Conservation (phyloP, 2,113 vertebrate genomes). For the Galemys pyrenaicus region DNA sequence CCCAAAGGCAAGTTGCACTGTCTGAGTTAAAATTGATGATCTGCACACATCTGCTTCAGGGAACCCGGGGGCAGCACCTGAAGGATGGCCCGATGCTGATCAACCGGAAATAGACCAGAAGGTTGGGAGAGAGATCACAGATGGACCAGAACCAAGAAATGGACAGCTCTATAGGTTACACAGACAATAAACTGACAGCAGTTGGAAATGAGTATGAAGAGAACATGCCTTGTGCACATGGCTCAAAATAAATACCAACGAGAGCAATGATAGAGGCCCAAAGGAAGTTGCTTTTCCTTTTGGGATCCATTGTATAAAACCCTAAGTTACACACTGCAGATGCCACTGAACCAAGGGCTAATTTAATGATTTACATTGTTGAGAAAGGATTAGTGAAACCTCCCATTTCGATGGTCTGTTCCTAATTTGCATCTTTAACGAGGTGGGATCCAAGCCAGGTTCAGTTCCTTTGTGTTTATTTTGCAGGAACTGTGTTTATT, state of each 20-base stretch:
- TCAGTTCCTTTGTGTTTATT: slow-evolving; percentile 87
- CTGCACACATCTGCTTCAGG: slow-evolving; percentile 62
- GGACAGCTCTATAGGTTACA: neutral
- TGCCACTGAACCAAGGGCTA: slow-evolving; percentile 74
- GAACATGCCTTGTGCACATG: neutral
- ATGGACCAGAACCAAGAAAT: neutral
- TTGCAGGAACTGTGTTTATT: slow-evolving; percentile 85
- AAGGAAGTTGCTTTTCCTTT: slow-evolving; percentile 43
- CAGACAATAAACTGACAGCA: neutral
- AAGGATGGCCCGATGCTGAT: slow-evolving; percentile 35
- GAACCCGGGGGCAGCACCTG: slow-evolving; percentile 51
- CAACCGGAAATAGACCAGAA: slow-evolving; percentile 44
- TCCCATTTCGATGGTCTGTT: slow-evolving; percentile 72
- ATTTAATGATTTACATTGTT: slow-evolving; percentile 78
- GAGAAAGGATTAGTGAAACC: slow-evolving; percentile 82
- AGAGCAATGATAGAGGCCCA: neutral
- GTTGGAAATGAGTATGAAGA: neutral
- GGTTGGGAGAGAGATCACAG: neutral
- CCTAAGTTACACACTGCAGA: slow-evolving; percentile 23
- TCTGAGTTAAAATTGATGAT: slow-evolving; percentile 52
- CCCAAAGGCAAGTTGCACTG: slow-evolving; percentile 33
- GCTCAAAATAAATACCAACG: slow-evolving; percentile 36
- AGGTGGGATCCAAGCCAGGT: slow-evolving; percentile 85
- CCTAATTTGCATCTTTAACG: slow-evolving; percentile 87
- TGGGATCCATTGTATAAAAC: slow-evolving; percentile 55